Evolutionary conservation across 2,113 vertebrate species (phyloP), one percentile per base, ranked within the genome.

Genomic region (Hemibagrus wyckioides): DNA sequence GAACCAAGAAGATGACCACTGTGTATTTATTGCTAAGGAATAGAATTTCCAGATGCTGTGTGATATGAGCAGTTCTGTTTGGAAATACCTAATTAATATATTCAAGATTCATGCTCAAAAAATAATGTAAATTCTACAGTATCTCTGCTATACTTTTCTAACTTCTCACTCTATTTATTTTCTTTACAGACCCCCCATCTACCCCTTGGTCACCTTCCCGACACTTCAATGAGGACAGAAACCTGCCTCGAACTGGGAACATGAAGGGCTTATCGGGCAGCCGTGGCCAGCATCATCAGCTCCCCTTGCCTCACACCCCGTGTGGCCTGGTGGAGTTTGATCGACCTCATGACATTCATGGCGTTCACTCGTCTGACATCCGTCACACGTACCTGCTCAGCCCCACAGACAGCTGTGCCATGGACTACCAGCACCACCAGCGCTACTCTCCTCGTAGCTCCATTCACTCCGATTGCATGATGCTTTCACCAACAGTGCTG

Each of bases 191-290:
- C 95, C 97, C 95, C 94, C 97, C 94, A 94, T 96, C 95, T 94
- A 94, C 97, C 84, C 92, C 92, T 95, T 97, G 97, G 97, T 97
- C 97, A 2, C 96, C 95, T 77, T 95, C 97, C 89, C 95, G 71
- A 88, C 95, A 95, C 95, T 97, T 98, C 97, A 95, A 97, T 98
- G 98, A 99, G 93, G 98, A 97, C 93, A 96, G 96, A 92, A 96
- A 94, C 91, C 96, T 97, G 90, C 96, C 96, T 76, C 95, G 94
- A 92, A 90, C 96, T 88, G 97, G 97, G 97, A 98, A 95, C 95
- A 99, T 99, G 98, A 99, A 99, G 95, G 98, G 97, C 94, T 96
- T 98, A 95, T 96, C 97, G 73, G 96, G 96, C 91, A 96, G 97
- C 93, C 97, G 97, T 86, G 96, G 94, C 89, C 96, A 96, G 87